Conservation (phyloP, 2,113 vertebrate genomes). For the Podarcis muralis region DNA sequence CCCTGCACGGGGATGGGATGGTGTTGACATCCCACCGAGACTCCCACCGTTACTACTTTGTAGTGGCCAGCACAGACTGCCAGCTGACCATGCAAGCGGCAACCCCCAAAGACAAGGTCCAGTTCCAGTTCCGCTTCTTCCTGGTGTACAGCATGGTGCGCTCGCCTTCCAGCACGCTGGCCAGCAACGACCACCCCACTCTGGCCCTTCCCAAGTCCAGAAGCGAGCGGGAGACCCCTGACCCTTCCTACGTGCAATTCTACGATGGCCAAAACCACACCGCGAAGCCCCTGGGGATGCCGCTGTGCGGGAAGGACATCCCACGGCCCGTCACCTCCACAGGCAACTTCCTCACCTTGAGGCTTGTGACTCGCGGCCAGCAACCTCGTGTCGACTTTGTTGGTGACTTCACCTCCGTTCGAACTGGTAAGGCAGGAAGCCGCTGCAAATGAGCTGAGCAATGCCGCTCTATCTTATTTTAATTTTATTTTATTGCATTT, state of each 20-base stretch:
- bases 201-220: conserved; percentile 18
- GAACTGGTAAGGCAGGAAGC: conserved; percentile 72
- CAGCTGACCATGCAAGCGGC: conserved; percentile 81
- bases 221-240: conserved; percentile 53
- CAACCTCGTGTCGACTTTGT: conserved; percentile 89
- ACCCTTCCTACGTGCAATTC: conserved; percentile 85
- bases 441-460: neutral
- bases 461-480: no score
- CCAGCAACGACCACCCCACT: conserved; percentile 45
- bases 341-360: conserved; percentile 80
- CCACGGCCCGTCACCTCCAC: conserved; percentile 79
- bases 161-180: conserved; percentile 35
- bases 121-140: conserved; percentile 89
- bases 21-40: conserved; percentile 82
- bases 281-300: conserved; percentile 71
- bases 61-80: conserved; percentile 82
- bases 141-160: conserved; percentile 86
- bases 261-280: conserved; percentile 79
- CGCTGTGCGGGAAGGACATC: conserved; percentile 83
- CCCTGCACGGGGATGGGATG: conserved; percentile 78
- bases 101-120: conserved; percentile 79
- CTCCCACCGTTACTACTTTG: conserved; percentile 86
- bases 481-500: no score
- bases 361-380: conserved; percentile 85
- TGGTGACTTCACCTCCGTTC: conserved; percentile 87